phyloP scores from a whole-genome alignment of 2,888 invertebrate genomes.

The Therioaphis trifolii region DNA sequence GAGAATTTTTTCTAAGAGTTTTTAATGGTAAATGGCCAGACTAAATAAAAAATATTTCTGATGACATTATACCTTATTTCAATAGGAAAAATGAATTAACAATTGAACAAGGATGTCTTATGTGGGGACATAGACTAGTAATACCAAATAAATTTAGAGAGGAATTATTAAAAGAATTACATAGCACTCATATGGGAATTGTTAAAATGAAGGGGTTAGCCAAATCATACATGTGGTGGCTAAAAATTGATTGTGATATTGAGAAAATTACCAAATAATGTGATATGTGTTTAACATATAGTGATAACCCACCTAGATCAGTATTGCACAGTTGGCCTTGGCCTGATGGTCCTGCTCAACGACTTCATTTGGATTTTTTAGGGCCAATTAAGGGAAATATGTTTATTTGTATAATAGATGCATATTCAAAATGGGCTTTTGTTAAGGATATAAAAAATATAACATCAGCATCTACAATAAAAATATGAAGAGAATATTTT shows the following conservation, averaged over 20 bases:
- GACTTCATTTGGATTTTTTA: constrained; percentile 27
- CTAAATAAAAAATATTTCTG: not conserved
- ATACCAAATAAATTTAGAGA: constrained; percentile 26
- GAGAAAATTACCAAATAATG: constrained; percentile 41
- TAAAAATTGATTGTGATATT: constrained; percentile 63
- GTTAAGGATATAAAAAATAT: constrained; percentile 9
- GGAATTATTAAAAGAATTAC: not conserved
- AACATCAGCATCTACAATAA: not conserved
- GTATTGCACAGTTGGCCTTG: constrained; percentile 24
- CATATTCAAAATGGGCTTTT: constrained; percentile 27
- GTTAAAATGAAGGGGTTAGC: constrained; percentile 65
- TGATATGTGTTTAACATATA: not conserved
- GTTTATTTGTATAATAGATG: constrained; percentile 24
- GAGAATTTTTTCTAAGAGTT: not conserved
- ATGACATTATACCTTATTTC: not conserved
- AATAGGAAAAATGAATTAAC: not conserved
- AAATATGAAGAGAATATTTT: constrained; percentile 15
- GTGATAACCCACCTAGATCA: constrained; percentile 9
- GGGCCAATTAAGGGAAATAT: constrained; percentile 4
- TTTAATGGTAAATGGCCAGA: not conserved
- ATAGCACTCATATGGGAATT: constrained; percentile 59
- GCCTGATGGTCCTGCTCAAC: not conserved
- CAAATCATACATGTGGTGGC: constrained; percentile 44
- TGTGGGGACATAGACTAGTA: constrained; percentile 54
- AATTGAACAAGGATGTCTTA: not conserved